phyloP scores from a whole-genome alignment of 2,888 invertebrate species.

The Zygogramma bicolorata region DNA sequence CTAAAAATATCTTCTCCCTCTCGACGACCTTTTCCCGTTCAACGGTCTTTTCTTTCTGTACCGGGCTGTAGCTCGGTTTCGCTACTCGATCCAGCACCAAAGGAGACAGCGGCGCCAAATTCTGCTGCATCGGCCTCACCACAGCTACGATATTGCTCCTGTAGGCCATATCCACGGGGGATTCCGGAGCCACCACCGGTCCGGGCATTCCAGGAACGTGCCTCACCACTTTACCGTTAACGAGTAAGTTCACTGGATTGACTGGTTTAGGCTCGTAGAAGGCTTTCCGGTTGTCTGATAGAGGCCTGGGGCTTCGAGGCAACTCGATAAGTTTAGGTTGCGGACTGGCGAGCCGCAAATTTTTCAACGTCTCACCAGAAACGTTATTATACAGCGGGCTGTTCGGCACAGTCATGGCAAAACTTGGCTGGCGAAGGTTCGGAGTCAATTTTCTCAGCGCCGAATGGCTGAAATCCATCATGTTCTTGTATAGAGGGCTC shows the following conservation, averaged over 20 bases:
- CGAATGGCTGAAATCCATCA: slow-evolving; percentile 66
- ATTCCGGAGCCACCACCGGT: slow-evolving; percentile 70
- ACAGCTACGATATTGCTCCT: slow-evolving; percentile 44
- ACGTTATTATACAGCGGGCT: slow-evolving; percentile 43
- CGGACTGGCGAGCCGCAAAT: slow-evolving; percentile 20
- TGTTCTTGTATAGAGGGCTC: slow-evolving; percentile 56
- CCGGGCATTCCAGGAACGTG: slow-evolving; percentile 91
- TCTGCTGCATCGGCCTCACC: slow-evolving; percentile 35
- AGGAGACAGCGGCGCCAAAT: slow-evolving; percentile 35
- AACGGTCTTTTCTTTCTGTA: no score
- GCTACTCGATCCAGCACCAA: slow-evolving; percentile 15
- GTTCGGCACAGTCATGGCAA: slow-evolving; percentile 55
- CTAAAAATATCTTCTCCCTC: slow-evolving; percentile 18
- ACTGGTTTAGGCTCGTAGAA: slow-evolving; percentile 36
- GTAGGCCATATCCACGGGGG: slow-evolving; percentile 51
- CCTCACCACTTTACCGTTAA: slow-evolving; percentile 82
- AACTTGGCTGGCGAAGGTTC: slow-evolving; percentile 63
- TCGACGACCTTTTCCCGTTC: neutral
- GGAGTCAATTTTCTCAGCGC: slow-evolving; percentile 65
- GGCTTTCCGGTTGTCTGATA: neutral
- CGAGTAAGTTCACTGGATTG: slow-evolving; percentile 69
- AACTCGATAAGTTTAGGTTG: slow-evolving; percentile 14
- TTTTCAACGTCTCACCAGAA: neutral
- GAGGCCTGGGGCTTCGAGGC: slow-evolving; percentile 18
- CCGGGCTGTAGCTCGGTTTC: neutral